A percentile compares a stretch with the other conserved stretches of the same genome.
Conservation (phyloP, 2,113 vertebrate species). For the Pygoscelis antarcticus region DNA sequence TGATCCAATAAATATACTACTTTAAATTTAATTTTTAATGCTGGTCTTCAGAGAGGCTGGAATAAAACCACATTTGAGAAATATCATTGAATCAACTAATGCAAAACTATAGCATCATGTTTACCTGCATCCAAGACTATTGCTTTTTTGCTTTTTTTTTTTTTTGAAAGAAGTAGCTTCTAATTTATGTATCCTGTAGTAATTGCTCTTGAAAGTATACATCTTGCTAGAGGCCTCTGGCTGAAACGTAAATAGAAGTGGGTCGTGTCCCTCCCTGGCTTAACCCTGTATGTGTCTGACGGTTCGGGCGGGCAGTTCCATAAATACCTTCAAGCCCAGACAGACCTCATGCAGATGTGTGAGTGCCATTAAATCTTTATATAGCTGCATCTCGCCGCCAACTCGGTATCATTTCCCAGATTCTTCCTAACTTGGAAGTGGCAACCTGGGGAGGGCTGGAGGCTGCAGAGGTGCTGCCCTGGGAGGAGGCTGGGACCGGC, state of each 20-base stretch:
- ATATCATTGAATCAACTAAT: background rate
- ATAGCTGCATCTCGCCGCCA: background rate
- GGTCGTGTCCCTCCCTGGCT: background rate
- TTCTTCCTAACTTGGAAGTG: slow-evolving; percentile 54
- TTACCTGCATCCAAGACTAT: background rate
- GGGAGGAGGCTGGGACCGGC: background rate
- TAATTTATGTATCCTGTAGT: background rate
- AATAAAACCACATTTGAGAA: background rate
- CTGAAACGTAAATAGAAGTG: slow-evolving; percentile 4
- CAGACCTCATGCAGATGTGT: slow-evolving; percentile 19
- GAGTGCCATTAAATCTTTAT: background rate
- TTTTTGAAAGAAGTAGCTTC: background rate
- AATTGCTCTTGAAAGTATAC: background rate
- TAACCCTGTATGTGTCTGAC: background rate
- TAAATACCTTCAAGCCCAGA: background rate
- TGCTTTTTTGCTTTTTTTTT: background rate
- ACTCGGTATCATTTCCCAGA: background rate
- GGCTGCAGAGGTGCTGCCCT: slow-evolving; percentile 25
- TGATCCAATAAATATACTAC: background rate
- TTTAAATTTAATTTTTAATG: background rate
- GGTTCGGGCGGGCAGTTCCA: background rate
- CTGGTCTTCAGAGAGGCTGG: background rate
- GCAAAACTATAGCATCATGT: background rate
- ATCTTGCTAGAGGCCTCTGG: background rate
- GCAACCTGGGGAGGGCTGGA: slow-evolving; percentile 32